Percentiles rank a stretch among this genome's conserved stretches.
phyloP scores from a whole-genome alignment of 2,888 invertebrate species.

The Lamellibrachia satsuma region DNA sequence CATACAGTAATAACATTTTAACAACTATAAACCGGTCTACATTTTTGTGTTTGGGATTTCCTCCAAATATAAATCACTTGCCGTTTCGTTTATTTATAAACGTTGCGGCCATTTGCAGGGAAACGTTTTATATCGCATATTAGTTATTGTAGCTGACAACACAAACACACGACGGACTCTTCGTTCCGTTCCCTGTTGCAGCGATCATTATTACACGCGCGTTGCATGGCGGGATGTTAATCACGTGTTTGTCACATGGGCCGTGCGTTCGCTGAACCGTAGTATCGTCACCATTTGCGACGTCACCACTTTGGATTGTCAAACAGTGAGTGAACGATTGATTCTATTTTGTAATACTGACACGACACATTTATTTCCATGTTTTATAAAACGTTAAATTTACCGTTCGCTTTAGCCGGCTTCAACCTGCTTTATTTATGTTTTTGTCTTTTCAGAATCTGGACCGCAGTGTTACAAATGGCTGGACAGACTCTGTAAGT shows the following conservation, averaged over 20 bases:
- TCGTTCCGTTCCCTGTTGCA: constrained; percentile 36
- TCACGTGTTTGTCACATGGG: constrained; percentile 87
- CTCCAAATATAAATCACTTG: too few species aligned
- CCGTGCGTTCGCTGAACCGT: constrained; percentile 90
- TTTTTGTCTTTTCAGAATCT: constrained; percentile 27
- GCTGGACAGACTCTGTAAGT: constrained; percentile 32
- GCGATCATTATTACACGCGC: constrained; percentile 88
- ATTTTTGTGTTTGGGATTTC: too few species aligned
- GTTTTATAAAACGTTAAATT: neutral
- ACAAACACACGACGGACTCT: too few species aligned
- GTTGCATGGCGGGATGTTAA: constrained; percentile 88
- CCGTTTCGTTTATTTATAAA: too few species aligned
- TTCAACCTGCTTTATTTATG: neutral
- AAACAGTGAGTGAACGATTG: constrained; percentile 70
- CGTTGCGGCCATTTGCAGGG: too few species aligned
- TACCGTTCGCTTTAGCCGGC: neutral
- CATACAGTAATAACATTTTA: too few species aligned
- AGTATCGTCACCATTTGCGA: constrained; percentile 89
- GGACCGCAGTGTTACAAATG: constrained; percentile 21
- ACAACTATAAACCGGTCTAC: too few species aligned
- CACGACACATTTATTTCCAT: neutral
- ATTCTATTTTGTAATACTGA: neutral
- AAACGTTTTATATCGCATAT: too few species aligned
- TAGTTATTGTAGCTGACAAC: neutral
- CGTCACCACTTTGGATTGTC: constrained; percentile 86